These are phyloP conservation scores for Uropsilus gracilis DNA, from an alignment of 2,113 vertebrate genomes.

Conservation along the genomic window DNA sequence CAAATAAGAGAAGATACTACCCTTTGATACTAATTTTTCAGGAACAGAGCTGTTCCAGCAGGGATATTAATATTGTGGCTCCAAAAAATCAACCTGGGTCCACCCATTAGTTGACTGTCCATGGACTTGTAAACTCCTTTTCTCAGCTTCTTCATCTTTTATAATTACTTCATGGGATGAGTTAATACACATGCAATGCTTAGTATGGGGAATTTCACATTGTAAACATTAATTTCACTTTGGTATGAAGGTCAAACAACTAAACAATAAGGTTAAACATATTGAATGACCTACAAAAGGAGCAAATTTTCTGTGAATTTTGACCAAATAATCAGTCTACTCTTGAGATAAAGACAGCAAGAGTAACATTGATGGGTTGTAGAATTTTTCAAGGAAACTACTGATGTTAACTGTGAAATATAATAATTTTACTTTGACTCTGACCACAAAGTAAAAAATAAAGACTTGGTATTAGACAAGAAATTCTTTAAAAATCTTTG, in stretches of 20 bases:
- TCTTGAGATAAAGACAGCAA: background rate
- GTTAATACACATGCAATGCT: background rate
- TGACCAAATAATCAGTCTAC: background rate
- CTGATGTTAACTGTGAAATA: background rate
- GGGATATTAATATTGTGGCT: too few relatives aligned
- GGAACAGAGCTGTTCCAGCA: too few relatives aligned
- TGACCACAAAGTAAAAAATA: slow-evolving; percentile 20
- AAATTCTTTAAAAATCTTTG: slow-evolving; percentile 35
- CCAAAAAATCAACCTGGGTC: too few relatives aligned
- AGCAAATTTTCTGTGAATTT: background rate
- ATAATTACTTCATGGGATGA: background rate
- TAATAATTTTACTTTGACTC: background rate
- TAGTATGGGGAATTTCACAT: background rate
- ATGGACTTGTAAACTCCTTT: too few relatives aligned
- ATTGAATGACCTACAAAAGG: background rate
- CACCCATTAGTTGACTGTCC: too few relatives aligned
- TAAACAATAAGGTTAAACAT: background rate
- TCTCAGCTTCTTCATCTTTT: too few relatives aligned
- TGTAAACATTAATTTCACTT: background rate
- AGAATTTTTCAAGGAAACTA: background rate
- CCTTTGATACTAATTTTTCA: too few relatives aligned
- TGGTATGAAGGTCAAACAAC: background rate
- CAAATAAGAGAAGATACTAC: too few relatives aligned
- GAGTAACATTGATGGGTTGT: background rate
- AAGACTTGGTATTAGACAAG: slow-evolving; percentile 11